Conservation (phyloP, 2,113 vertebrate species). For the Aleadryas rufinucha region DNA sequence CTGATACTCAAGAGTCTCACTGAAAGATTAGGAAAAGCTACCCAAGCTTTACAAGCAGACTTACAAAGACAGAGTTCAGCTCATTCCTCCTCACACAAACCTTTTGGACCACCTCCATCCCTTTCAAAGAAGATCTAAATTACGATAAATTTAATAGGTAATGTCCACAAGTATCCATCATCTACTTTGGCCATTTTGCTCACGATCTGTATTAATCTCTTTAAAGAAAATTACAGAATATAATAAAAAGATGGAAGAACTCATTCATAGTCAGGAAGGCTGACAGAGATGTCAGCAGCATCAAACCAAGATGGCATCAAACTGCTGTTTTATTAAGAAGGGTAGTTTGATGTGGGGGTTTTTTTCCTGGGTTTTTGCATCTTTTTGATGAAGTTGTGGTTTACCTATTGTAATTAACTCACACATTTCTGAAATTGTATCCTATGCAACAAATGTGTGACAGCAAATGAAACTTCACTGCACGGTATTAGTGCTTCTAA, state of each 20-base stretch:
- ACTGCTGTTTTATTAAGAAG: not conserved
- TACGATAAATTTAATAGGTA: not conserved
- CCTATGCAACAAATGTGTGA: not conserved
- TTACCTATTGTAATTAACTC: not conserved
- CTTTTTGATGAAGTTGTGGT: not conserved
- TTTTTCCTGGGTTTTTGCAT: not conserved
- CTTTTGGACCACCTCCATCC: not conserved
- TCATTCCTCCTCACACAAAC: not conserved
- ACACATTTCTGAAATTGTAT: not conserved
- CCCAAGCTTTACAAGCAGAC: not conserved
- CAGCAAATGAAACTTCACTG: not conserved
- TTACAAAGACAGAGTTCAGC: not conserved
- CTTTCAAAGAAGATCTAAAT: not conserved
- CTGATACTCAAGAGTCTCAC: not conserved
- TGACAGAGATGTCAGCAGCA: not conserved
- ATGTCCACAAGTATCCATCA: not conserved
- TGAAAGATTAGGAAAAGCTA: not conserved
- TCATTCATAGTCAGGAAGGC: not conserved
- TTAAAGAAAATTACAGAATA: not conserved
- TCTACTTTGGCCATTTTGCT: not conserved
- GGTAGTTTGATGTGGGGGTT: not conserved
- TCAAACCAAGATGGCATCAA: not conserved
- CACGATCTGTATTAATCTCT: not conserved
- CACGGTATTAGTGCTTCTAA: not conserved
- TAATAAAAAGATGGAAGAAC: slow-evolving; percentile 15